Percentiles rank a stretch among this genome's conserved stretches.
Conservation (phyloP, 1,140 invertebrate species). For the Drosophila tsacasi region DNA sequence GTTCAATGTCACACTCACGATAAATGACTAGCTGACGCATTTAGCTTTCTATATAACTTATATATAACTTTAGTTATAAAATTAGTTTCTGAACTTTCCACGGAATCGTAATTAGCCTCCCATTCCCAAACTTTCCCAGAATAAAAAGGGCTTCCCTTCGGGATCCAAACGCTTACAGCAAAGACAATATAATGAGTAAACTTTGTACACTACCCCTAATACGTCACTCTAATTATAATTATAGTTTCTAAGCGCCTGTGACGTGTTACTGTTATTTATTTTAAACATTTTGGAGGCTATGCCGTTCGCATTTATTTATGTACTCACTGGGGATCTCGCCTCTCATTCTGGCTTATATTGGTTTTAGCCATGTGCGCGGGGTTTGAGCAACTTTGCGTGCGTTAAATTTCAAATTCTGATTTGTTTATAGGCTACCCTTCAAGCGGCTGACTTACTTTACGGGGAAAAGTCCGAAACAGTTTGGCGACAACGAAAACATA, state of each 20-base stretch:
- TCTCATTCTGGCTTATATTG: constrained; percentile 18
- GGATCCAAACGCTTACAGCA: background rate
- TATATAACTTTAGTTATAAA: background rate
- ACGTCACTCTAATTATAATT: constrained; percentile 64
- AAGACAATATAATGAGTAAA: background rate
- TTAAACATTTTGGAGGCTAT: constrained; percentile 68
- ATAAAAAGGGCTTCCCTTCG: background rate
- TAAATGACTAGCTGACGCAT: background rate
- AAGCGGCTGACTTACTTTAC: constrained; percentile 23
- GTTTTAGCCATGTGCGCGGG: background rate
- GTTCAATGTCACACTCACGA: constrained; percentile 17
- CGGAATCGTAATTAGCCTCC: background rate
- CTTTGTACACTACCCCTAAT: background rate
- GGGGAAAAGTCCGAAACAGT: constrained; percentile 7
- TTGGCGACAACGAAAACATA: constrained; percentile 12
- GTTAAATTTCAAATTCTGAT: constrained; percentile 56
- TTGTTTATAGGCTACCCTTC: constrained; percentile 56
- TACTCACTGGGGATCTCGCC: constrained; percentile 17
- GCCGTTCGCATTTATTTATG: constrained; percentile 34
- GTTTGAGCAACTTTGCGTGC: constrained; percentile 75
- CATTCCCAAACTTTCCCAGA: background rate
- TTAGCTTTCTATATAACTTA: no score
- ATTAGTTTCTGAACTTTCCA: background rate
- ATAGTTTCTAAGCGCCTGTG: constrained; percentile 50
- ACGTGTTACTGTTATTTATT: constrained; percentile 63